Base-by-base conservation (phyloP, 2,888 invertebrate species). In the Cistogaster globosa region DNA sequence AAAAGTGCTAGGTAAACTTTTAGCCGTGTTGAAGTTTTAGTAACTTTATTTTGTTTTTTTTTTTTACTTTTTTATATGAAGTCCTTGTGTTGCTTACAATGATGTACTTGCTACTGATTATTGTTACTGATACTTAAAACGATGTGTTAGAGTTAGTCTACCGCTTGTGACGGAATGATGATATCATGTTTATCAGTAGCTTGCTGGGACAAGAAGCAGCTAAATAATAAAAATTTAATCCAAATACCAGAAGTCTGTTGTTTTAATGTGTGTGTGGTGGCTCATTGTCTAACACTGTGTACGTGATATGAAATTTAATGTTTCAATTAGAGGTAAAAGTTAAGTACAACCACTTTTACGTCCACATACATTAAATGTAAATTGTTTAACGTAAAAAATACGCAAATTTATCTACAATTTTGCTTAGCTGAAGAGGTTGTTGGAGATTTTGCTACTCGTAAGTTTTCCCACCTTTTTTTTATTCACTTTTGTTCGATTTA, bases 221-320 rank as follows among this genome's bases (percentile, higher is more conserved):
- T 18, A 6, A 36, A 60, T 14, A 45, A 63, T 36, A 72, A 68
- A 20, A 68, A 74, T 76, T 79, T 79, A 79, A 48, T 77, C 26
- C 38, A 69, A 69, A 45, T 26, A 77, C 84, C 63, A 60, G 67
- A 58, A 67, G 20, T 20, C 68, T 55, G 36, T 45, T 57, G 26
- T 26, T 26, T 58, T 36, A 60, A 67, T 84, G n/a, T n/a, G n/a
- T n/a, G 76, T 76, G 55, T 60, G 65, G 71, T 75, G 85, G 78
- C 83, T 77, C 83, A 88, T 88, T 88, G 91, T 91, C 91, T 91
- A 91, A 91, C 90, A 90, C 90, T 90, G 90, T 89, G 91, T 91
- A 91, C 91, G 91, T 91, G 91, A 91, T 89, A 88, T 91, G 91
- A 90, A 91, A 91, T 90, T 91, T 91, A 91, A 91, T 91, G 91